Evolutionary conservation across 2,888 invertebrate genomes (phyloP).

Genomic region (Apotomis betuletana): DNA sequence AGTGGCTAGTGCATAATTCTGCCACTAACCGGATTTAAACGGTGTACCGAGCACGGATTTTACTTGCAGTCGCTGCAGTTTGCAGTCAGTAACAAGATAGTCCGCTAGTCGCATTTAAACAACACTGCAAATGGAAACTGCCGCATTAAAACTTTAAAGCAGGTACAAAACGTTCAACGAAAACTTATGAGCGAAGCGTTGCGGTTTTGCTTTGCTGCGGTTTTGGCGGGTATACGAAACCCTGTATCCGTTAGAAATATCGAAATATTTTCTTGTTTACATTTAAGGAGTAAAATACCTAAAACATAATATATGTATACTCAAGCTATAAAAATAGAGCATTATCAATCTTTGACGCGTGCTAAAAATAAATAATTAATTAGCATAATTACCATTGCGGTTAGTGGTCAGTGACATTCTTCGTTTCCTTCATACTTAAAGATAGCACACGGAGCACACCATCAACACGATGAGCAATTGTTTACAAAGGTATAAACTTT

Average conservation of each 20-base stretch:
- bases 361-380: neutral
- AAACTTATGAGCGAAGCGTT: neutral
- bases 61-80: slow-evolving; percentile 18
- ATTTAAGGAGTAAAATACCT: neutral
- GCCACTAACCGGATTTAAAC: slow-evolving; percentile 35
- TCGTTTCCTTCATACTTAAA: slow-evolving; percentile 26
- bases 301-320: neutral
- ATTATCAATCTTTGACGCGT: neutral
- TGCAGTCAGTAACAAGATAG: slow-evolving; percentile 26
- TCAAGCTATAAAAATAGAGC: too few species aligned
- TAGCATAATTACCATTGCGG: slow-evolving; percentile 23
- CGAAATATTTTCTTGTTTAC: neutral
- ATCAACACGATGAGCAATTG: slow-evolving; percentile 30
- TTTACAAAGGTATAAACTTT: slow-evolving; percentile 22
- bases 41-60: slow-evolving; percentile 26
- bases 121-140: slow-evolving; percentile 4
- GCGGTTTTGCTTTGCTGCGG: slow-evolving; percentile 11
- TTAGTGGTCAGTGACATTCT: slow-evolving; percentile 9
- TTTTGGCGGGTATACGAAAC: neutral
- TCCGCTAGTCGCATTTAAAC: slow-evolving; percentile 9
- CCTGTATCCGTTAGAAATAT: neutral
- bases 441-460: slow-evolving; percentile 29
- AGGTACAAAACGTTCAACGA: neutral
- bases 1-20: slow-evolving; percentile 31
- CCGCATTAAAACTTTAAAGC: neutral